These are phyloP conservation scores for Lepidonotus clava DNA, from an alignment of 2,888 invertebrate species.

Conservation along the genomic window DNA sequence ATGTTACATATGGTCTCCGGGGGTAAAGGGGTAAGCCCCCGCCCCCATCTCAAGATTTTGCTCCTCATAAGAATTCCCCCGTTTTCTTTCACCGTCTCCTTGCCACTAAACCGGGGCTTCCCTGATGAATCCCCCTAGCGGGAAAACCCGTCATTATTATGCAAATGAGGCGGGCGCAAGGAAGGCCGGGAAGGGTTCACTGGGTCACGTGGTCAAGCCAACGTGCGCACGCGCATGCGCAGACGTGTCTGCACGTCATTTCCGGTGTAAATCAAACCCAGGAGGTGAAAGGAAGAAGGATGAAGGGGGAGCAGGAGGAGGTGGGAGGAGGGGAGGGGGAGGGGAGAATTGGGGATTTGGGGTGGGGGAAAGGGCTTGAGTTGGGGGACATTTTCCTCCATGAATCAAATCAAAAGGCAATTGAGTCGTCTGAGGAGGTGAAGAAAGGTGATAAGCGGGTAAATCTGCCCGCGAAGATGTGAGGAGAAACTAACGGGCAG, in stretches of 20 bases:
- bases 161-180: slow-evolving; percentile 10
- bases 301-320: background rate
- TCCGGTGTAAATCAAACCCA: slow-evolving; percentile 41
- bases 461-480: too few relatives aligned
- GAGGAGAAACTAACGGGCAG: too few relatives aligned
- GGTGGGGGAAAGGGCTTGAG: background rate
- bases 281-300: background rate
- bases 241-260: background rate
- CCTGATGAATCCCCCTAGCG: background rate
- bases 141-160: slow-evolving; percentile 3
- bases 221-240: slow-evolving; percentile 8
- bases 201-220: slow-evolving; percentile 43
- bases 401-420: slow-evolving; percentile 39
- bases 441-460: background rate
- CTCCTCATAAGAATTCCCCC: background rate
- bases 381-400: slow-evolving; percentile 3
- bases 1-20: slow-evolving; percentile 26
- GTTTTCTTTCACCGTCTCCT: background rate
- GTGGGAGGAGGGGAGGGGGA: background rate
- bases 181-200: slow-evolving; percentile 4
- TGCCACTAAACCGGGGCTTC: background rate
- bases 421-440: background rate
- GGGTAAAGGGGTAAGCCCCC: background rate
- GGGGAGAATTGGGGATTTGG: background rate
- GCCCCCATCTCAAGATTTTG: background rate